Evolutionary conservation across 1,140 invertebrate species (phyloP).

Genomic region (Microplitis mediator): DNA sequence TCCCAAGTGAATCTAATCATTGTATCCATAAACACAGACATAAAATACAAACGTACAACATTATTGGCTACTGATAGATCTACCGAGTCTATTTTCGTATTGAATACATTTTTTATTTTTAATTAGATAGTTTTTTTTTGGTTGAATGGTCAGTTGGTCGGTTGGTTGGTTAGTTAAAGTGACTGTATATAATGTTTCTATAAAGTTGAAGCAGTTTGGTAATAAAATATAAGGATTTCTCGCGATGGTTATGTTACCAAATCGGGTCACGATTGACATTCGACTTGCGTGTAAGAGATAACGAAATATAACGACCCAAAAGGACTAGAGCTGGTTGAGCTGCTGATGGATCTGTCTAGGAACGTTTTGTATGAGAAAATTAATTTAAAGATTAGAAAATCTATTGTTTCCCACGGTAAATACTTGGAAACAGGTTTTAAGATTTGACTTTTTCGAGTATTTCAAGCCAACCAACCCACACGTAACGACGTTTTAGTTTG

Average conservation of each 20-base stretch:
- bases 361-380: not conserved
- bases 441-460: slow-evolving; percentile 15
- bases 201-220: not conserved
- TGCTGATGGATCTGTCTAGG: not conserved
- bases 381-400: slow-evolving; percentile 11
- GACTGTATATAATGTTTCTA: not conserved
- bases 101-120: not conserved
- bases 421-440: slow-evolving; percentile 17
- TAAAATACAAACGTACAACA: not conserved
- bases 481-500: not conserved
- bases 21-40: not conserved
- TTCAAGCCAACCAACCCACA: not conserved
- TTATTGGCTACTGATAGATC: not conserved
- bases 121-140: not conserved
- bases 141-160: no score
- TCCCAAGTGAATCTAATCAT: slow-evolving; percentile 2
- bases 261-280: slow-evolving; percentile 13
- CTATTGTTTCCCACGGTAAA: slow-evolving; percentile 27
- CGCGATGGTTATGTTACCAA: not conserved
- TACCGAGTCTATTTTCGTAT: no score
- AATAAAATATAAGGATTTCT: not conserved
- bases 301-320: slow-evolving; percentile 8
- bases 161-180: no score
- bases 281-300: slow-evolving; percentile 4
- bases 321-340: not conserved